Base-by-base conservation (phyloP, 2,113 vertebrate genomes). In the Centropristis striata region DNA sequence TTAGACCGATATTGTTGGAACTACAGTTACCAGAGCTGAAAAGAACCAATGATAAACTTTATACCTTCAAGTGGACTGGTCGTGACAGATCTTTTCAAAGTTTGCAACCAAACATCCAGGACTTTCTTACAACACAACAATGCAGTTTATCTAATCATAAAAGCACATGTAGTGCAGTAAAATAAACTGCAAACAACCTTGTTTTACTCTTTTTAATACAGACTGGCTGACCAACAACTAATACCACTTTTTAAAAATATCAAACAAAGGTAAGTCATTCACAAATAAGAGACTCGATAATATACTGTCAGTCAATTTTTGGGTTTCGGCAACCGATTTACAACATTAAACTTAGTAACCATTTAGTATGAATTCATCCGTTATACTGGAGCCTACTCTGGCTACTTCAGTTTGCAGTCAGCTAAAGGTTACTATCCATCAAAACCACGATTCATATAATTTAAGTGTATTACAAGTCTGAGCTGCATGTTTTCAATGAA, bases 131-230 rank as follows among this genome's bases (percentile, higher is more conserved):
- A 41, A 64, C 64, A 75, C 50, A 71, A 50, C 14, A 37, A 27
- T 27, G 60, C 12, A 68, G 21, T 76, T 77, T 36, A 69, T 60
- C 50, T 12, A 21, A 64, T 81, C 20, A 78, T 86, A 90, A 92
- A 90, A 90, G 59, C 79, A 14, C 60, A 49, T 51, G 46, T 67
- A 67, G 61, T 69, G 61, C 59, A 86, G 85, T 81, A 59, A 86
- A 89, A 82, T 25, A n/a, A 79, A 82, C 73, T 57, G 57, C 59
- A 66, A 65, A 57, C 41, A 44, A 51, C 42, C 15, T 36, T 1
- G 16, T 8, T 53, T 60, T 37, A 54, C 27, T 57, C n/a, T 23
- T 51, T 27, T 36, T 68, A 58, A 79, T 74, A 75, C 13, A 37
- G 50, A 68, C 36, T 37, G 15, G 61, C 60, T 8, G 36, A 81